Evolutionary conservation across 2,888 invertebrate species (phyloP).

Genomic region (Apeira syringaria): DNA sequence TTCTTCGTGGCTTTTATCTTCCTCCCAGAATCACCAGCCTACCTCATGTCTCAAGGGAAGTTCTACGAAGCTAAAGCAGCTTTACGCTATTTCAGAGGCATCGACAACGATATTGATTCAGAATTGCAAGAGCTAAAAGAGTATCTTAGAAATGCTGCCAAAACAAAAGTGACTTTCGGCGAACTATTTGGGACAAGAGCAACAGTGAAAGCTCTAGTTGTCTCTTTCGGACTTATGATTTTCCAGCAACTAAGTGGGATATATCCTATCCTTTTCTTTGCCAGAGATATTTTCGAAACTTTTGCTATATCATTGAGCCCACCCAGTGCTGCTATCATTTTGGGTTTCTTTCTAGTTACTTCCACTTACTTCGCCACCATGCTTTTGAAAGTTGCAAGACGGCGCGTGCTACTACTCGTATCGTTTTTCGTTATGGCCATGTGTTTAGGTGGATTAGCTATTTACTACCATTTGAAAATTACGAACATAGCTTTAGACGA

Average conservation of each 20-base stretch:
- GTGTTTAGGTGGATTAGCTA: slow-evolving; percentile 74
- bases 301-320: slow-evolving; percentile 66
- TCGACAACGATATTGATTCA: slow-evolving; percentile 80
- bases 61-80: slow-evolving; percentile 83
- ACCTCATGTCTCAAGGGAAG: slow-evolving; percentile 81
- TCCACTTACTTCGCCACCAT: slow-evolving; percentile 83
- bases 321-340: slow-evolving; percentile 79
- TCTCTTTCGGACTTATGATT: slow-evolving; percentile 85
- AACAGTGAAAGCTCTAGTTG: slow-evolving; percentile 70
- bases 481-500: slow-evolving; percentile 43
- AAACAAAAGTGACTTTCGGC: slow-evolving; percentile 69
- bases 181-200: slow-evolving; percentile 68
- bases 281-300: slow-evolving; percentile 78
- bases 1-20: slow-evolving; percentile 82
- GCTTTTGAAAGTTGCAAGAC: slow-evolving; percentile 84
- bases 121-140: slow-evolving; percentile 80
- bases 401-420: slow-evolving; percentile 84
- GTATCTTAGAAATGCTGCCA: slow-evolving; percentile 66
- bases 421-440: slow-evolving; percentile 84
- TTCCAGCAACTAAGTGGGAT: slow-evolving; percentile 86
- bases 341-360: slow-evolving; percentile 84
- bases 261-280: slow-evolving; percentile 84
- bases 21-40: slow-evolving; percentile 89
- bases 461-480: slow-evolving; percentile 70
- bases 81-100: slow-evolving; percentile 85